Evolutionary conservation across 2,113 vertebrate species (phyloP), one percentile per base, ranked within the genome.

Genomic region (Chamaetylas fuelleborni): DNA sequence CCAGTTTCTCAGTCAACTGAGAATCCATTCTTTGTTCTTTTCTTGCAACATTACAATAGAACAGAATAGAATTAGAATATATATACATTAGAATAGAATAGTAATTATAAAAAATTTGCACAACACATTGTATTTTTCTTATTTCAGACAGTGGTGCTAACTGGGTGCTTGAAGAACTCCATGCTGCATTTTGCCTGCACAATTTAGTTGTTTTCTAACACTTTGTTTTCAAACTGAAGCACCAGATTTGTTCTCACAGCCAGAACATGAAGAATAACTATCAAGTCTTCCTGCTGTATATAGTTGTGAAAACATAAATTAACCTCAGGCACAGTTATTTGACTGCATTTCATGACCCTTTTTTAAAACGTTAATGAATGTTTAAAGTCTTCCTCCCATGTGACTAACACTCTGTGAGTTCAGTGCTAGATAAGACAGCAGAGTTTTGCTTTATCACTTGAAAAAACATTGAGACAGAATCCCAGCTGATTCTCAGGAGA

Each of bases 371-470:
- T 94, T 96, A 93, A 90, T 65, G 81, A 92, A 51, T 76, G 89
- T 92, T 94, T 97, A 48, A 94, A 96, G 40, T 74, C 82, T 86
- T 88, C 86, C 81, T 91, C 88, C 96, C 47, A 5, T 90, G 90
- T 95, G 94, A 90, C 65, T 96, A 91, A 92, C 87, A 92, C 78
- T 82, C 78, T 90, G 85, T 88, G 92, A 88, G 87, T 88, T 97
- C 90, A 72, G 1, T 58, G 69, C 87, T 90, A 95, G 91, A 96
- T 94, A 97, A 96, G 95, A 93, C 26, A 0, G 81, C 58, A 18
- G 89, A 78, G 87, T 94, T 96, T 96, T 95, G 54, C 90, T 96
- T 98, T 98, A 97, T 98, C 97, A 89, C 90, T 97, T 88, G 91
- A 91, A 98, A 97, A 97, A 97, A 97, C 72, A 87, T 93, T 96